Conservation (phyloP, 2,888 invertebrate species). For the Lumbricus terrestris region DNA sequence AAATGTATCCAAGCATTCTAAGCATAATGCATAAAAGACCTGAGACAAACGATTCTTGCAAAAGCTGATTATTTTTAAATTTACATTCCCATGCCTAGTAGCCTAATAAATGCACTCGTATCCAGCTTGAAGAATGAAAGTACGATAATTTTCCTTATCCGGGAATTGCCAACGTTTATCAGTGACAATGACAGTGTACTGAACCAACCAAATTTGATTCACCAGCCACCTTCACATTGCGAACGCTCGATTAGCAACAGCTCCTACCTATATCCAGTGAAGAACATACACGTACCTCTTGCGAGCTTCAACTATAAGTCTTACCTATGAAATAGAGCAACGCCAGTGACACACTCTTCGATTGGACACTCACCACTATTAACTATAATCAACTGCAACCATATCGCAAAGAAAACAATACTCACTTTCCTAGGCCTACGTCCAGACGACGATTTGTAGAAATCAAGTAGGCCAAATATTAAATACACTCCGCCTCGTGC, state of each 20-base stretch:
- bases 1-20: background rate
- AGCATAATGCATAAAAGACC: background rate
- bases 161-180: background rate
- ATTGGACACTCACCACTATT: background rate
- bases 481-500: constrained; percentile 7
- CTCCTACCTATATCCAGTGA: background rate
- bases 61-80: no score
- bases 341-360: background rate
- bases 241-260: background rate
- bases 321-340: background rate
- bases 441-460: background rate
- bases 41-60: background rate
- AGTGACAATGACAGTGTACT: background rate
- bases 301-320: background rate
- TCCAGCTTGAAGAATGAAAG: background rate
- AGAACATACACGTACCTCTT: background rate
- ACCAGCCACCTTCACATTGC: background rate
- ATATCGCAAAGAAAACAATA: background rate
- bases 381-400: background rate
- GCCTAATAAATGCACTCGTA: background rate
- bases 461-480: constrained; percentile 5
- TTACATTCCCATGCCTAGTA: background rate
- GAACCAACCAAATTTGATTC: no score
- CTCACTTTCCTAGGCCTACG: background rate
- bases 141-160: background rate